phyloP scores from a whole-genome alignment of 2,888 invertebrate genomes.

The Acheta domesticus region DNA sequence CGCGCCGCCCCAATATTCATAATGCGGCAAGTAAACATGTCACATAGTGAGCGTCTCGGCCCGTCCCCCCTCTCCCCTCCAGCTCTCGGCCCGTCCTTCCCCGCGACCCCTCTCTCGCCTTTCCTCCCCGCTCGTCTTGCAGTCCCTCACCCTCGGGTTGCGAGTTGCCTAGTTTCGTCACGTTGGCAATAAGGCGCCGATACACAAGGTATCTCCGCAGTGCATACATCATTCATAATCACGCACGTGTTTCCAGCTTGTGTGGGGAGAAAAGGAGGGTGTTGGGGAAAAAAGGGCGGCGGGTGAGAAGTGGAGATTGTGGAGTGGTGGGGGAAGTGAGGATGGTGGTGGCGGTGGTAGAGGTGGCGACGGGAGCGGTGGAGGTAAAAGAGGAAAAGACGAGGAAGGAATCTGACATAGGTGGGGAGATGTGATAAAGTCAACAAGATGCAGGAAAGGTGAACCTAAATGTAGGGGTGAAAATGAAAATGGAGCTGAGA shows the following conservation, averaged over 20 bases:
- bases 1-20: neutral
- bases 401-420: too few relatives aligned
- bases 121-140: too few relatives aligned
- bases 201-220: slow-evolving; percentile 1
- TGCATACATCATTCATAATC: slow-evolving; percentile 1
- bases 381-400: neutral
- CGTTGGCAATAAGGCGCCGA: slow-evolving; percentile 1
- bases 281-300: neutral
- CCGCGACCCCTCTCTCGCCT: too few relatives aligned
- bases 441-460: too few relatives aligned
- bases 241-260: neutral
- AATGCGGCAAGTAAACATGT: slow-evolving; percentile 1
- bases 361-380: neutral
- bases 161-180: neutral
- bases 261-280: neutral
- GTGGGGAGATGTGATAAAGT: too few relatives aligned
- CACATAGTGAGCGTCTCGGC: neutral
- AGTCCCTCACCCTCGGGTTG: too few relatives aligned
- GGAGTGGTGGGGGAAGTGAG: neutral
- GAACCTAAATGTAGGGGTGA: too few relatives aligned
- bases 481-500: too few relatives aligned
- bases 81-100: fast-evolving
- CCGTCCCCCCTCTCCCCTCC: neutral
- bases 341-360: neutral
- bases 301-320: neutral